A percentile compares a stretch with the other conserved stretches of the same genome.
phyloP scores from a whole-genome alignment of 2,797 vertebrate genomes.

The Rachycentron canadum region DNA sequence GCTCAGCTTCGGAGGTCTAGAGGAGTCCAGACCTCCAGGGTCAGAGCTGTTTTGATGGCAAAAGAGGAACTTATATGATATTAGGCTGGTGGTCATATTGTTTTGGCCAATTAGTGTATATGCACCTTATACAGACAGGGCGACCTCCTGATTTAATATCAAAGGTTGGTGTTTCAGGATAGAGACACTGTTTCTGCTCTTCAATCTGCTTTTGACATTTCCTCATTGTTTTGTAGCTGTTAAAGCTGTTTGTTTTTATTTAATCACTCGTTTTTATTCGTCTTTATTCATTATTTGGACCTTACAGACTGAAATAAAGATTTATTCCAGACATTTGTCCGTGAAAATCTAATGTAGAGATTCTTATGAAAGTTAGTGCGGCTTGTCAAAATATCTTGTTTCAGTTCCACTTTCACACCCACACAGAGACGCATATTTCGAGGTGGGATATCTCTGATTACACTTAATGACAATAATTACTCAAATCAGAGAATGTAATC shows the following conservation, averaged over 20 bases:
- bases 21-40: no score
- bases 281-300: not conserved
- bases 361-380: not conserved
- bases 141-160: no score
- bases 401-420: not conserved
- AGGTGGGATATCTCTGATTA: conserved; percentile 45
- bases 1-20: no score
- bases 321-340: not conserved
- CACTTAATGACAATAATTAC: conserved; percentile 59
- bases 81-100: no score
- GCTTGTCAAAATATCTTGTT: not conserved
- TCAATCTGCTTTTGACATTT: no score
- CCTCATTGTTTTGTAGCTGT: not conserved
- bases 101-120: no score
- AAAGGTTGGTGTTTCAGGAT: no score
- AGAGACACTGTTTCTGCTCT: no score
- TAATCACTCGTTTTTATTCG: not conserved
- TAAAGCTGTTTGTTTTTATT: no score
- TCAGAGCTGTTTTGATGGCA: no score
- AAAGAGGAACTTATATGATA: no score
- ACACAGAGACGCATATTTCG: conserved; percentile 25
- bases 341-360: not conserved
- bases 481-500: conserved; percentile 54
- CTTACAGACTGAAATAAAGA: not conserved
- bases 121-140: no score